Conservation (phyloP, 35 echinoderm and acorn worm genomes). For the Acanthaster planci region DNA sequence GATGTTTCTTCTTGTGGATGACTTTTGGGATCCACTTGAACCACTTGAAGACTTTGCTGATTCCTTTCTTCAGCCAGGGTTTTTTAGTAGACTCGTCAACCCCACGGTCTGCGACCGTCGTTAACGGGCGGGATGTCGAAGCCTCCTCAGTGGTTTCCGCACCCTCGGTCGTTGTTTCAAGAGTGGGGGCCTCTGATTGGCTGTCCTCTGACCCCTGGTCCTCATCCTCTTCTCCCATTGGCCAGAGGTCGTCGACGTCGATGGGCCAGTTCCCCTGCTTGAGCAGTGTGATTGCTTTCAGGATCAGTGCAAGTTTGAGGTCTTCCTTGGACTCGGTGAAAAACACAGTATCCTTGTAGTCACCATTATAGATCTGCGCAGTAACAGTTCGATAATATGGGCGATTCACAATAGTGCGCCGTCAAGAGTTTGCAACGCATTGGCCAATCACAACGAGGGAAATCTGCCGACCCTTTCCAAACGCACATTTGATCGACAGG, state of each 20-base stretch:
- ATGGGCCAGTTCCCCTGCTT: slow-evolving; percentile 17
- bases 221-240: not conserved
- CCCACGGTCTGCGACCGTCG: not conserved
- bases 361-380: not conserved
- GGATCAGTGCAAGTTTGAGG: not conserved
- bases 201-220: not conserved
- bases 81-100: not conserved
- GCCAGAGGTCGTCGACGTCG: slow-evolving; percentile 15
- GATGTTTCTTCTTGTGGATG: slow-evolving; percentile 6
- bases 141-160: not conserved
- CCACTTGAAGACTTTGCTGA: slow-evolving; percentile 14
- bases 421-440: too few species aligned
- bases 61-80: not conserved
- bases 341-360: not conserved
- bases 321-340: slow-evolving; percentile 15
- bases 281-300: slow-evolving; percentile 2
- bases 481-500: too few species aligned
- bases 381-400: too few species aligned
- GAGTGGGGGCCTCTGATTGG: not conserved
- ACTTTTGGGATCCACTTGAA: not conserved
- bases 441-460: too few species aligned
- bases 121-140: not conserved
- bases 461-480: too few species aligned
- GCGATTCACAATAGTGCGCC: too few species aligned
- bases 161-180: not conserved